phyloP scores from a whole-genome alignment of 2,113 vertebrate species.

The Poeciliopsis retropinna region DNA sequence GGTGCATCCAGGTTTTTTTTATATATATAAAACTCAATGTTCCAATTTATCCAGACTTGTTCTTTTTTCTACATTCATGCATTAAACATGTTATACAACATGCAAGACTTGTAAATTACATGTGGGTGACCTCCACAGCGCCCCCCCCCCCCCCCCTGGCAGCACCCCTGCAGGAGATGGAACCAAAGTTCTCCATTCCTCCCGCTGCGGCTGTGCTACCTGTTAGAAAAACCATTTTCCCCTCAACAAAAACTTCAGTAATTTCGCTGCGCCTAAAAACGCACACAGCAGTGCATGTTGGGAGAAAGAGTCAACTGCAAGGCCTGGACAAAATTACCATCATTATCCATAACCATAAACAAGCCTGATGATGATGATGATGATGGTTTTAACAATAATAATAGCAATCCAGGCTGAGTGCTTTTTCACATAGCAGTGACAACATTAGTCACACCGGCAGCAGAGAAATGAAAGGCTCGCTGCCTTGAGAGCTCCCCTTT shows the following conservation, averaged over 20 bases:
- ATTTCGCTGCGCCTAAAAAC: constrained; percentile 48
- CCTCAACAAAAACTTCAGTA: constrained; percentile 52
- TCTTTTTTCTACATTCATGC: background rate
- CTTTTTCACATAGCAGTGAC: constrained; percentile 75
- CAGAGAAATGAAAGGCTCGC: constrained; percentile 64
- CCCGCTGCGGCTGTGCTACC: constrained; percentile 47
- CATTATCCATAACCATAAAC: constrained; percentile 76
- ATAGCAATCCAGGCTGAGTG: constrained; percentile 73
- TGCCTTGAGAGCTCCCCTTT: constrained; percentile 64
- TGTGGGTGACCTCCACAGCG: background rate
- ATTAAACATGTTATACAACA: background rate
- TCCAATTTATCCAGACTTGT: background rate
- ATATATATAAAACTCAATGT: too few relatives aligned
- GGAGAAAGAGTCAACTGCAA: constrained; percentile 62
- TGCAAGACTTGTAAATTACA: background rate
- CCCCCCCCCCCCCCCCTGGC: too few relatives aligned
- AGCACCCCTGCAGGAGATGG: background rate
- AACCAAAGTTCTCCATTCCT: constrained; percentile 33
- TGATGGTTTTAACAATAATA: constrained; percentile 77
- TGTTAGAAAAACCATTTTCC: constrained; percentile 56
- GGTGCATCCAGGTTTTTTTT: too few relatives aligned
- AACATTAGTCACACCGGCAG: constrained; percentile 66
- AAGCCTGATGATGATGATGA: constrained; percentile 72
- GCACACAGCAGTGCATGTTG: constrained; percentile 35
- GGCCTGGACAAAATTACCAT: constrained; percentile 73